phyloP scores from a whole-genome alignment of 1,140 invertebrate genomes.

The Nixonia krombeini region DNA sequence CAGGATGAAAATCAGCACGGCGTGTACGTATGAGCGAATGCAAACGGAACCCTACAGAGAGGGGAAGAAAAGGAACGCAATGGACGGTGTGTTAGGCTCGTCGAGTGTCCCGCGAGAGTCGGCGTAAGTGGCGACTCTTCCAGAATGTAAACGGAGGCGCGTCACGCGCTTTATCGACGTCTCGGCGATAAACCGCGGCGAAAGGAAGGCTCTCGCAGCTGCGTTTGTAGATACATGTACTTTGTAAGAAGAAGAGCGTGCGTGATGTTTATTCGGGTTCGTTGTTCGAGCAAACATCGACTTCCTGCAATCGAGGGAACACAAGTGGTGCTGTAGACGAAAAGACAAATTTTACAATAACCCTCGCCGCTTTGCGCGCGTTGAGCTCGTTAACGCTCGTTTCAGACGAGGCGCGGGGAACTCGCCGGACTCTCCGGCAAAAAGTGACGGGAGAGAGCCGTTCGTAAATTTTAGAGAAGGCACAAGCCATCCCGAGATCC shows the following conservation, averaged over 20 bases:
- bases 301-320: constrained; percentile 44
- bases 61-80: constrained; percentile 16
- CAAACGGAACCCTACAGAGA: constrained; percentile 29
- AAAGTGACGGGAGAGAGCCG: no score
- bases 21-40: constrained; percentile 46
- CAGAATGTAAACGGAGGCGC: constrained; percentile 12
- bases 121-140: constrained; percentile 8
- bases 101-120: constrained; percentile 17
- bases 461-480: not conserved
- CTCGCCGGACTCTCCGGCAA: no score
- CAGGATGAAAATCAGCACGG: constrained; percentile 38
- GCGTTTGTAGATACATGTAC: constrained; percentile 16
- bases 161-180: constrained; percentile 7
- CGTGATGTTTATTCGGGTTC: constrained; percentile 18
- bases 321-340: constrained; percentile 54
- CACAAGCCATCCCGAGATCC: no score
- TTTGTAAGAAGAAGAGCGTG: constrained; percentile 13
- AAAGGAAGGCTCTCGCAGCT: no score
- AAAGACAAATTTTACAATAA: constrained; percentile 39
- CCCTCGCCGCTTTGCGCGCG: not conserved
- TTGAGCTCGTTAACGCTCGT: constrained; percentile 8
- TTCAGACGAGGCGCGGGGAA: constrained; percentile 4
- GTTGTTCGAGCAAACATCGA: constrained; percentile 38
- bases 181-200: no score
- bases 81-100: not conserved